Evolutionary conservation across 30 jellyfish, hydroid and myxozoan species (phyloP).

Genomic region (Cassiopea andromeda): DNA sequence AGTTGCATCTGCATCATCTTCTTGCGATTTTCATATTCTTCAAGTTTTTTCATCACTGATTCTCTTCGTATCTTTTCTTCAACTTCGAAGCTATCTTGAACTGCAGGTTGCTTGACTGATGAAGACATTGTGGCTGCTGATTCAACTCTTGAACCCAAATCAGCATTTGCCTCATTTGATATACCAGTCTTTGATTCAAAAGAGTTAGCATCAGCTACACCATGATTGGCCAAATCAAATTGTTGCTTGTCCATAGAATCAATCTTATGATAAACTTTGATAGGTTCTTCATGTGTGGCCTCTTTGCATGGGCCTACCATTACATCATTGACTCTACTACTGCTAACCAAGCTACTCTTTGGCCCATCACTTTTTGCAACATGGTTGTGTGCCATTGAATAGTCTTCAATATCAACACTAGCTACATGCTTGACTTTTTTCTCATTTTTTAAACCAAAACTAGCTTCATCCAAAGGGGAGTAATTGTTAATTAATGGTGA

Average conservation of each 20-base stretch:
- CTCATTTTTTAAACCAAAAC: background rate
- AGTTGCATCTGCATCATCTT: constrained; percentile 51
- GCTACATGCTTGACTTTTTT: background rate
- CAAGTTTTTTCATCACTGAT: constrained; percentile 71
- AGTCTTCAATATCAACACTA: background rate
- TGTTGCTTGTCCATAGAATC: background rate
- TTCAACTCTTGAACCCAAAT: background rate
- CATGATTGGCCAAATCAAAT: background rate
- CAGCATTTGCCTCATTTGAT: background rate
- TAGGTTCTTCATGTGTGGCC: background rate
- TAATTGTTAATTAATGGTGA: background rate
- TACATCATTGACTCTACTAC: background rate
- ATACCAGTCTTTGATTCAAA: background rate
- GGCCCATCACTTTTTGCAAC: background rate
- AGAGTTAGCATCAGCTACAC: background rate
- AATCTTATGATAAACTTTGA: background rate
- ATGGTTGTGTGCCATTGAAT: background rate
- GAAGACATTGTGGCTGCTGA: background rate
- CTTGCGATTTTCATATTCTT: constrained; percentile 72
- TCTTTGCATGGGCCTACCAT: background rate
- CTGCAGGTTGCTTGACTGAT: background rate
- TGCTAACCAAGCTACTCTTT: background rate
- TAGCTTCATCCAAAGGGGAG: background rate
- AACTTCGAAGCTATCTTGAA: constrained; percentile 40
- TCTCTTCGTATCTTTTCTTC: constrained; percentile 75